phyloP scores from a whole-genome alignment of 2,888 invertebrate species.

The Tiliacea citrago region DNA sequence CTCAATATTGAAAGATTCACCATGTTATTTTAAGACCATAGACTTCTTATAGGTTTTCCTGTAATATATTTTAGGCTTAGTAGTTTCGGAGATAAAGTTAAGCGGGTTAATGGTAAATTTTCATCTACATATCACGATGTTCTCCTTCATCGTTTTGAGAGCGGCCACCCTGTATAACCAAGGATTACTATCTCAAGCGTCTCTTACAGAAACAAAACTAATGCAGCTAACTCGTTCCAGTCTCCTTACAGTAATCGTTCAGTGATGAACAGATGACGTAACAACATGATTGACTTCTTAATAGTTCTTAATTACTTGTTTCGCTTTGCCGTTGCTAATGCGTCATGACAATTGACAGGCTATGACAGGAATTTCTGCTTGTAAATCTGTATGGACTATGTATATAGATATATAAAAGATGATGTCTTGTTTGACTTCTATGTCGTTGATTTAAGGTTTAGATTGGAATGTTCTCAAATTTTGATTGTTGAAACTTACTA shows the following conservation, averaged over 20 bases:
- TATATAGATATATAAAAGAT: background rate
- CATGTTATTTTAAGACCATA: no score
- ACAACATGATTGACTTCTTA: conserved; percentile 18
- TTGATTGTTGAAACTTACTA: background rate
- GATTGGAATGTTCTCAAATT: background rate
- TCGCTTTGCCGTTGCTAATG: conserved; percentile 23
- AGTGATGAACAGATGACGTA: conserved; percentile 9
- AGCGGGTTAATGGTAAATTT: no score
- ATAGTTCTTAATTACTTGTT: conserved; percentile 29
- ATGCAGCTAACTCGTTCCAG: background rate
- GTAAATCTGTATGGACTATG: background rate
- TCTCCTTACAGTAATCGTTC: conserved; percentile 23
- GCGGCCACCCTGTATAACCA: background rate
- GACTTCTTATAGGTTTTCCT: no score
- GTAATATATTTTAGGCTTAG: no score
- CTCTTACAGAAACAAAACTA: background rate
- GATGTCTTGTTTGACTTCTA: conserved; percentile 2
- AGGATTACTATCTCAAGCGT: background rate
- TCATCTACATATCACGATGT: no score
- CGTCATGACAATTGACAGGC: conserved; percentile 2
- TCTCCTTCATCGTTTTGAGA: no score
- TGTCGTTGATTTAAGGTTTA: background rate
- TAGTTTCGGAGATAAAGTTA: no score
- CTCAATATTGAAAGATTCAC: no score
- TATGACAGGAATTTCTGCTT: background rate